Conservation (phyloP, 2,113 vertebrate genomes). For the Oxyura jamaicensis region DNA sequence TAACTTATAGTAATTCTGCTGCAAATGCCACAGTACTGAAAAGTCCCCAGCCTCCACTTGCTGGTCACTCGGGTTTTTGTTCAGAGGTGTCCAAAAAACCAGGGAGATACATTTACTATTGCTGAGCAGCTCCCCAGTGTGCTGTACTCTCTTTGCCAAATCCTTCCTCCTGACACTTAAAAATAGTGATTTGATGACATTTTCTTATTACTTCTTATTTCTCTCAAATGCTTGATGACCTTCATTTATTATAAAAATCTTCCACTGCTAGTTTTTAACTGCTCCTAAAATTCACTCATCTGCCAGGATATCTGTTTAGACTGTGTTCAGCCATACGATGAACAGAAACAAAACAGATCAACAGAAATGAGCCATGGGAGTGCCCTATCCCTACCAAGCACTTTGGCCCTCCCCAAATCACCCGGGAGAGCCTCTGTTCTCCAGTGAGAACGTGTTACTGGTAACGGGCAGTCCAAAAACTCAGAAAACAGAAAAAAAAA, state of each 20-base stretch:
- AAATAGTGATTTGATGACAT: not conserved
- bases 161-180: not conserved
- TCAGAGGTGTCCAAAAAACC: not conserved
- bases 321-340: not conserved
- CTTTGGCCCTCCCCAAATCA: not conserved
- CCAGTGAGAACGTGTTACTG: rapidly evolving
- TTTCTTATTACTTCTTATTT: not conserved
- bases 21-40: not conserved
- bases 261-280: not conserved
- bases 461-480: not conserved
- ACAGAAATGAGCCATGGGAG: not conserved
- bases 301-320: not conserved
- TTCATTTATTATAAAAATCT: not conserved
- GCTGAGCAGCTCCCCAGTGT: not conserved
- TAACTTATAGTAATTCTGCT: not conserved
- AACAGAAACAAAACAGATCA: not conserved
- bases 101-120: rapidly evolving
- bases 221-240: not conserved
- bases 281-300: not conserved
- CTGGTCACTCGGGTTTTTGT: not conserved
- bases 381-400: not conserved
- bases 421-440: not conserved
- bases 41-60: not conserved
- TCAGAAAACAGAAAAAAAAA: not conserved
- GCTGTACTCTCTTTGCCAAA: not conserved